Conservation (phyloP, 2,797 vertebrate genomes). For the Gallinago nigripennis region DNA sequence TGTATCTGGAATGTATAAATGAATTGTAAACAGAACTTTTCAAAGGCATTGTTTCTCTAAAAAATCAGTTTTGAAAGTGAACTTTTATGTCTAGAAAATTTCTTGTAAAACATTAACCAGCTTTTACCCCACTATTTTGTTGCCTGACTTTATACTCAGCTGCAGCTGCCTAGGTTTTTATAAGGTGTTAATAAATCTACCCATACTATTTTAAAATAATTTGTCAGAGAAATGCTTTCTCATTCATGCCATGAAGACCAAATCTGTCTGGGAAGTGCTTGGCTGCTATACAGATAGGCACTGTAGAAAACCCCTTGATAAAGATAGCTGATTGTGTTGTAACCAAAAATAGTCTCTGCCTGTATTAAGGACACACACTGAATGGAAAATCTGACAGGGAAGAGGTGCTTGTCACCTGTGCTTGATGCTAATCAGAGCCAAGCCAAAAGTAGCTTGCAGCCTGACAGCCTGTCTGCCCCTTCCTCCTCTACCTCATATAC, state of each 20-base stretch:
- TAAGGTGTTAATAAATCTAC: conserved; percentile 51
- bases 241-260: not conserved
- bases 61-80: not conserved
- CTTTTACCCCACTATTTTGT: not conserved
- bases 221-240: conserved; percentile 57
- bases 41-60: not conserved
- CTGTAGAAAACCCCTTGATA: conserved; percentile 45
- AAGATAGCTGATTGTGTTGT: conserved; percentile 45
- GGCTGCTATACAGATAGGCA: conserved; percentile 5
- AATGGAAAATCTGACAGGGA: conserved; percentile 13
- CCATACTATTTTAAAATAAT: conserved; percentile 53
- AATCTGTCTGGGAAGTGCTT: conserved; percentile 47
- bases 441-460: conserved; percentile 10
- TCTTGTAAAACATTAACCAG: conserved; percentile 2
- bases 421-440: not conserved
- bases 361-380: not conserved
- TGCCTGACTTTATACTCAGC: conserved; percentile 14
- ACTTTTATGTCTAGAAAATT: not conserved
- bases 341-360: conserved; percentile 42
- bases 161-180: conserved; percentile 50
- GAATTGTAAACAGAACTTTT: not conserved
- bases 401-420: conserved; percentile 44
- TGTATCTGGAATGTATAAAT: not conserved
- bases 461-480: not conserved
- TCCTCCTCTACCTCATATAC: not conserved